A percentile compares a stretch with the other conserved stretches of the same genome.
Conservation (phyloP, 2,797 vertebrate genomes). For the Cyclura pinguis region DNA sequence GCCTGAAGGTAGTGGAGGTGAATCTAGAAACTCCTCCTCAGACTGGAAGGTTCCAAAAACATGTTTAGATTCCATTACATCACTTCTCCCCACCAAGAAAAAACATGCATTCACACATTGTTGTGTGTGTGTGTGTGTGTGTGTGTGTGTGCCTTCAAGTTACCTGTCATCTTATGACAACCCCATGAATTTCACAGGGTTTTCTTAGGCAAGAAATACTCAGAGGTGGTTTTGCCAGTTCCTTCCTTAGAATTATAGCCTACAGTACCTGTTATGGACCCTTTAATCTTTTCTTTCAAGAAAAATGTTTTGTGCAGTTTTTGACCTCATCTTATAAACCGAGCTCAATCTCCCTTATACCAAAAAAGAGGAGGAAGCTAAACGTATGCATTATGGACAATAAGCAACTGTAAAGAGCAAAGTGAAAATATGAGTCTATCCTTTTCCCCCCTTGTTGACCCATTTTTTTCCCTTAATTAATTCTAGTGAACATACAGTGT, state of each 20-base stretch:
- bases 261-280: not conserved
- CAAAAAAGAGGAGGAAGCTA: conserved; percentile 33
- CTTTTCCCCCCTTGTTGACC: not conserved
- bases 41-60: not conserved
- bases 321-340: conserved; percentile 6
- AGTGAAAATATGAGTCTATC: not conserved
- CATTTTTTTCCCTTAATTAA: conserved; percentile 26
- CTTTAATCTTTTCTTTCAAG: conserved; percentile 20
- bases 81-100: not conserved
- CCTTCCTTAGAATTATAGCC: too few relatives aligned
- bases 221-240: too few relatives aligned
- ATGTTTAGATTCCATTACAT: too few relatives aligned
- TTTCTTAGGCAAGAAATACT: too few relatives aligned
- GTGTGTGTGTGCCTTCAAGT: too few relatives aligned
- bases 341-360: conserved; percentile 31
- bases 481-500: conserved; percentile 17
- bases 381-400: not conserved
- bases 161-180: too few relatives aligned
- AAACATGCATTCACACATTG: not conserved
- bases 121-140: not conserved
- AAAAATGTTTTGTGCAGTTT: conserved; percentile 53
- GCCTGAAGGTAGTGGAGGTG: not conserved
- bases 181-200: too few relatives aligned
- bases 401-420: conserved; percentile 14
- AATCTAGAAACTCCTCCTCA: not conserved